phyloP scores from a whole-genome alignment of 2,888 invertebrate species.

The Chrysolina americana region DNA sequence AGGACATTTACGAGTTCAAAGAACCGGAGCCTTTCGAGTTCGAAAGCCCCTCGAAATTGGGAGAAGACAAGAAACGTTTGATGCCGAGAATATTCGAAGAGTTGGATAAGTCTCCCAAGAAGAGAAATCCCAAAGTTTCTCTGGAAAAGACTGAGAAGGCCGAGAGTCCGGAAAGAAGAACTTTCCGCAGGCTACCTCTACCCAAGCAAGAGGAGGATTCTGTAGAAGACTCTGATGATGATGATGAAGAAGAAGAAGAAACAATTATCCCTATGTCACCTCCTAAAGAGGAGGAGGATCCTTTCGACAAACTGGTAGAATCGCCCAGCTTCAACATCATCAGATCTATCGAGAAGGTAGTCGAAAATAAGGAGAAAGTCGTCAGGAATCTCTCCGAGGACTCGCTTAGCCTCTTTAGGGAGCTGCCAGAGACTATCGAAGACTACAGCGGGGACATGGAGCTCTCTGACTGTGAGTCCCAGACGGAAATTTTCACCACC shows the following conservation, averaged over 20 bases:
- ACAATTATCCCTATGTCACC: conserved; percentile 36
- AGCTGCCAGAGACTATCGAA: conserved; percentile 64
- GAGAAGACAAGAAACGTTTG: conserved; percentile 63
- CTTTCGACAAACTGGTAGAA: conserved; percentile 71
- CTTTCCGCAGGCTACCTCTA: conserved; percentile 15
- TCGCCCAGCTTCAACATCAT: conserved; percentile 72
- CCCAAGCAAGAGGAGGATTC: conserved; percentile 42
- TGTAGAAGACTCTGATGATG: conserved; percentile 60
- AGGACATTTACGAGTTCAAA: conserved; percentile 90
- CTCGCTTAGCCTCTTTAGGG: conserved; percentile 68
- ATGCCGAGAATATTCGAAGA: conserved; percentile 66
- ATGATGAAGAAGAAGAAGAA: conserved; percentile 60
- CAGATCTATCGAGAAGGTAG: conserved; percentile 52
- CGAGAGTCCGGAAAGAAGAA: conserved; percentile 36
- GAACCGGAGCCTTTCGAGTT: conserved; percentile 91
- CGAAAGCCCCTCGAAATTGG: conserved; percentile 74
- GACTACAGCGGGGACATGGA: conserved; percentile 76
- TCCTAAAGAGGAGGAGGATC: conserved; percentile 65
- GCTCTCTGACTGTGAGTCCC: conserved; percentile 76
- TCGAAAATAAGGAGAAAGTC: conserved; percentile 51
- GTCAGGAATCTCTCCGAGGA: conserved; percentile 64
- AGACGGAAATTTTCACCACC: conserved; percentile 55
- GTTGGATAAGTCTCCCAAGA: conserved; percentile 64
- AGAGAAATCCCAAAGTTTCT: conserved; percentile 53
- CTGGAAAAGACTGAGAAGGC: conserved; percentile 35